Conservation (phyloP, 2,113 vertebrate genomes). For the Mormyrus lacerda region DNA sequence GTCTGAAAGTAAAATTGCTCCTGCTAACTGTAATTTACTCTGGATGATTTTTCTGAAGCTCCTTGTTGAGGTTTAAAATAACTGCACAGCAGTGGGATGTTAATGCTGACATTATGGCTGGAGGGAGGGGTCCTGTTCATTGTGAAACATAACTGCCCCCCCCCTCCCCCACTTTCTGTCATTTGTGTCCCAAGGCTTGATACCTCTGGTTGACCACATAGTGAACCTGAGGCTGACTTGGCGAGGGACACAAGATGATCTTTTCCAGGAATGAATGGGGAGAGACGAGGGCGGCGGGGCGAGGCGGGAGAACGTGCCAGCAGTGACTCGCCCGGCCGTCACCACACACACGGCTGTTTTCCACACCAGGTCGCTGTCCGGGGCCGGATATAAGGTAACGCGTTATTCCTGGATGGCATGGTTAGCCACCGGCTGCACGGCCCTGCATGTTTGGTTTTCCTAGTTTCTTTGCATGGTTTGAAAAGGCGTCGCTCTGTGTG, state of each 20-base stretch:
- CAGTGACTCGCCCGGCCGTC: not conserved
- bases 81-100: not conserved
- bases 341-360: not conserved
- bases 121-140: not conserved
- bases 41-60: not conserved
- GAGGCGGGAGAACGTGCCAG: not conserved
- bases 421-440: not conserved
- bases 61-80: not conserved
- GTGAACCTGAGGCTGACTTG: not conserved
- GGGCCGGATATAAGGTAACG: not conserved
- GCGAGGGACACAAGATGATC: not conserved
- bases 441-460: not conserved
- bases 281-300: not conserved
- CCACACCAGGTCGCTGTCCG: not conserved
- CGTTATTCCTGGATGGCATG: not conserved
- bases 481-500: not conserved
- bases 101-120: not conserved
- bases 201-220: not conserved
- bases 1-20: not conserved
- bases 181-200: not conserved
- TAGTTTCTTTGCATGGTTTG: not conserved
- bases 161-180: not conserved
- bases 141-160: not conserved
- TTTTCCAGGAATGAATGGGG: not conserved
- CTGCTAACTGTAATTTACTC: not conserved